Base-by-base conservation (phyloP, 2,113 vertebrate genomes). In the Tetraodon nigroviridis region DNA sequence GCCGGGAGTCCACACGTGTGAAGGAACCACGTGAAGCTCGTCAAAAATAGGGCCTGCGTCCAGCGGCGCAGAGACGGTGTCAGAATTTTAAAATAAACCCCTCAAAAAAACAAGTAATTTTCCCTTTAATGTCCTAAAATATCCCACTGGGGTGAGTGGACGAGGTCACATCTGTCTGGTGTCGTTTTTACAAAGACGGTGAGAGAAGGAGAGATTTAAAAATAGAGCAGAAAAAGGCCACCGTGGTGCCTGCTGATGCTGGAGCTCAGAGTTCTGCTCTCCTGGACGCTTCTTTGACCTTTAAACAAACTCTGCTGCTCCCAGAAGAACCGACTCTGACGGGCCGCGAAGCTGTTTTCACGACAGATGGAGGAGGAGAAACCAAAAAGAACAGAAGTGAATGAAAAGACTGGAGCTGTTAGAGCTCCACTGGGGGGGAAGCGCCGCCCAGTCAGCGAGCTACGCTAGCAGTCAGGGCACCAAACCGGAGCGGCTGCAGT, bases 141-240 rank as follows among this genome's bases (percentile, higher is more conserved):
- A 44, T 44, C 16, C 16, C 42, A 44, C 42, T 16, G 15, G 12
- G 6, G 10, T 17, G 14, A 37, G 2, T 12, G 24, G 24, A 27
- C 1, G 32, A 2, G 32, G 32, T 37, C 32, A 37, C 32, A 37
- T 37, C 32, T 37, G 32, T 37, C 32, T 12, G 7, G 2, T 37
- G 7, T 12, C 10, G 8, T 37, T 12, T 37, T 37, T 12, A 61
- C 19, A 48, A 48, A 48, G 24, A 53, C 5, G 22, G 17, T 18
- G n/a, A 40, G 18, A 42, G 16, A 42, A 14, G 27, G 32, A 14
- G 20, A n/a, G 14, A 37, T 19, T 37, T 27, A 46, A 45, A 69
- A 70, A 61, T 66, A 61, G 67, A 37, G 52, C 22, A 41, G 50
- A 47, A 51, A 61, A 66, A 75, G 58, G 58, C 57, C 62, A 20